phyloP scores from a whole-genome alignment of 1,140 invertebrate genomes.

The Magallana gigas region DNA sequence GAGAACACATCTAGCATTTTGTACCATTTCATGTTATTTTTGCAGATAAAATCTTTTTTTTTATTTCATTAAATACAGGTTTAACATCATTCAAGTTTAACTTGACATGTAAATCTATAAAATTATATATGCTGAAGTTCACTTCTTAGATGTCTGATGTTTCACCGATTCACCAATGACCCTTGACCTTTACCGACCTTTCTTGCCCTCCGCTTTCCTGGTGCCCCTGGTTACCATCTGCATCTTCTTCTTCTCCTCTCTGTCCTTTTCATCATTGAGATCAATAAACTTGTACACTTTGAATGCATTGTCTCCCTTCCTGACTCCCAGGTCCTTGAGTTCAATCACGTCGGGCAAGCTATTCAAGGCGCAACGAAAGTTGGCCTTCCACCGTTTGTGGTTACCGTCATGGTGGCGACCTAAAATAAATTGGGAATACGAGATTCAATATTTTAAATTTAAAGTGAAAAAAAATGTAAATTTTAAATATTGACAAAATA shows the following conservation, averaged over 20 bases:
- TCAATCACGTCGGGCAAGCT: constrained; percentile 72
- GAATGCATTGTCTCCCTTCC: constrained; percentile 70
- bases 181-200: constrained; percentile 2
- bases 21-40: too few species aligned
- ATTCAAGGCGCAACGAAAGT: constrained; percentile 75
- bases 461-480: neutral
- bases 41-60: too few species aligned
- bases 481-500: neutral
- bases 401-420: constrained; percentile 61
- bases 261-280: constrained; percentile 39
- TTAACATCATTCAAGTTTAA: too few species aligned
- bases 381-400: constrained; percentile 73
- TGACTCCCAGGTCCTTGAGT: constrained; percentile 57
- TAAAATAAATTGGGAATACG: neutral
- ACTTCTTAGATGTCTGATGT: neutral
- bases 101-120: too few species aligned
- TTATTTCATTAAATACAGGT: too few species aligned
- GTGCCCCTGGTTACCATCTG: constrained; percentile 8
- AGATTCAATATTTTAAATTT: too few species aligned
- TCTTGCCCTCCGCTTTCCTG: neutral
- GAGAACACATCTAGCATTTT: too few species aligned
- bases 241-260: constrained; percentile 29
- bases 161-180: neutral
- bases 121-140: neutral
- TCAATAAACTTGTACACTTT: constrained; percentile 71